Evolutionary conservation across 64 coral and sea anemone genomes (phyloP).

Genomic region (Catalaphyllia jardinei): DNA sequence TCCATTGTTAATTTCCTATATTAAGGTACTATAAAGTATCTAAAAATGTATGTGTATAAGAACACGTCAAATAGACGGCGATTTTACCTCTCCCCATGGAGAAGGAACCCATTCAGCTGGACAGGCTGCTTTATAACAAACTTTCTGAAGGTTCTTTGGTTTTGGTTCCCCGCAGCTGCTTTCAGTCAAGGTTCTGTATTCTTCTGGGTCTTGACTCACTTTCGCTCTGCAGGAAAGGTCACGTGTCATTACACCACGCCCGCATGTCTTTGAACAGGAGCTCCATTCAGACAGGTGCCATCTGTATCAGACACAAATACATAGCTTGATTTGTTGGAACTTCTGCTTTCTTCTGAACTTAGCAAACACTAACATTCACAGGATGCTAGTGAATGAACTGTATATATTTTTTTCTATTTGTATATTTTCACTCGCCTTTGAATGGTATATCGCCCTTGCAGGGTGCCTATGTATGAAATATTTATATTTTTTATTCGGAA

Average conservation of each 20-base stretch:
- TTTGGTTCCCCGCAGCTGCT: neutral
- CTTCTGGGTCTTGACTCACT: neutral
- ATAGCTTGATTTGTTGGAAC: too few relatives aligned
- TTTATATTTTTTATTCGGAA: too few relatives aligned
- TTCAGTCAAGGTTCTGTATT: neutral
- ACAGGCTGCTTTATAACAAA: neutral
- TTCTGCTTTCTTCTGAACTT: too few relatives aligned
- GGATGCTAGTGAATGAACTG: too few relatives aligned
- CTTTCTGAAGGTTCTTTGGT: neutral
- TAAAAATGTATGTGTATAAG: too few relatives aligned
- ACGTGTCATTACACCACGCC: neutral
- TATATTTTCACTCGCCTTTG: too few relatives aligned
- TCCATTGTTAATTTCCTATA: too few relatives aligned
- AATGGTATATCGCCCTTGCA: too few relatives aligned
- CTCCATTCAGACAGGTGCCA: constrained; percentile 25
- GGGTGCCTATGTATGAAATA: too few relatives aligned
- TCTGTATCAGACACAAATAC: neutral
- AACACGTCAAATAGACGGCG: neutral
- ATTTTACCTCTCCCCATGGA: constrained; percentile 13
- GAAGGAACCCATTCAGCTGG: constrained; percentile 11
- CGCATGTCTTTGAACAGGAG: constrained; percentile 19
- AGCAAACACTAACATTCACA: too few relatives aligned
- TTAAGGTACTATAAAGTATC: too few relatives aligned
- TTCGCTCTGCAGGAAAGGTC: constrained; percentile 3
- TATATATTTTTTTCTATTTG: too few relatives aligned